A percentile compares a stretch with the other conserved stretches of the same genome.
phyloP scores from a whole-genome alignment of 2,888 invertebrate species.

The Xanthia togata region DNA sequence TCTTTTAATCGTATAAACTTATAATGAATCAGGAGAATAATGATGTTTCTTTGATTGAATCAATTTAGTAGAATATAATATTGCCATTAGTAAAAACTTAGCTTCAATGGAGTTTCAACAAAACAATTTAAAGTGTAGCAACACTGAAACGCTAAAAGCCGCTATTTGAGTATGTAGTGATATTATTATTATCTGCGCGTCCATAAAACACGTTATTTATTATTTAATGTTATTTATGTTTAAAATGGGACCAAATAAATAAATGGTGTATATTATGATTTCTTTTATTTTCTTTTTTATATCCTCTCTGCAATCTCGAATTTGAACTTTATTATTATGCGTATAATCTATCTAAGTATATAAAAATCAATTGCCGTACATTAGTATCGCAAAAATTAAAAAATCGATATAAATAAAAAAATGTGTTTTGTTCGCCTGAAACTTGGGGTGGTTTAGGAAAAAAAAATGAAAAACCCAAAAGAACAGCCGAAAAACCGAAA shows the following conservation, averaged over 20 bases:
- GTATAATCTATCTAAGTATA: no score
- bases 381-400: no score
- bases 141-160: slow-evolving; percentile 36
- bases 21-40: no score
- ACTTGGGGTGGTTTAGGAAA: no score
- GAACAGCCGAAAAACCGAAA: no score
- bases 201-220: slow-evolving; percentile 51
- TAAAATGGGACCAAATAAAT: slow-evolving; percentile 68
- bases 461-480: no score
- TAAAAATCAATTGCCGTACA: no score
- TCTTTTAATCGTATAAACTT: no score
- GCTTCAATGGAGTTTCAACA: slow-evolving; percentile 36
- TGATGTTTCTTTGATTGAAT: no score
- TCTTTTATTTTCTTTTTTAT: slow-evolving; percentile 9
- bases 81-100: background rate
- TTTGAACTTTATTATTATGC: background rate
- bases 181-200: slow-evolving; percentile 39
- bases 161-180: slow-evolving; percentile 34
- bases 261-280: slow-evolving; percentile 61
- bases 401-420: no score
- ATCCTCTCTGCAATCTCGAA: background rate
- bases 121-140: slow-evolving; percentile 19
- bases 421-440: no score
- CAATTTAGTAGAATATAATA: background rate
- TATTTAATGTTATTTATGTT: slow-evolving; percentile 65